phyloP scores from a whole-genome alignment of 2,888 invertebrate species.

The Stictocephala bisonia region DNA sequence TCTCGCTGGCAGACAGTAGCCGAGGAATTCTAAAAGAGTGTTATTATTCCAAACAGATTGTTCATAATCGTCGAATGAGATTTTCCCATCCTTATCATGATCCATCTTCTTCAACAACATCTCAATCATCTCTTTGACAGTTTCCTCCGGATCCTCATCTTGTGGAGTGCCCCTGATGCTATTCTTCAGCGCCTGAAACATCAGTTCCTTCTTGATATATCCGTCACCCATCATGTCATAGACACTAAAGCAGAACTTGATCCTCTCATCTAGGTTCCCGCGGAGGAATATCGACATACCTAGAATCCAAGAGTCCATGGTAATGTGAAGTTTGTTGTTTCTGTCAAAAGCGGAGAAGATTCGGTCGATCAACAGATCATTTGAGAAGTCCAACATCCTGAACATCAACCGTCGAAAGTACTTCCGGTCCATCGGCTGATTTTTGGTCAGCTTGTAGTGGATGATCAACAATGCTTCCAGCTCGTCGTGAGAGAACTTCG shows the following conservation, averaged over 20 bases:
- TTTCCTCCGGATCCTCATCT: constrained; percentile 42
- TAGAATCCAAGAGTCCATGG: constrained; percentile 40
- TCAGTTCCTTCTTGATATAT: constrained; percentile 33
- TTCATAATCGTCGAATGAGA: constrained; percentile 32
- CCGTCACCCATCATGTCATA: constrained; percentile 46
- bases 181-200: constrained; percentile 34
- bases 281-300: constrained; percentile 41
- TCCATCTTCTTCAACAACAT: constrained; percentile 43
- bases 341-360: constrained; percentile 43
- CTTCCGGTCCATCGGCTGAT: constrained; percentile 38
- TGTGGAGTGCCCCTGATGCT: background rate
- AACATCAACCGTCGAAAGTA: constrained; percentile 40
- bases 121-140: constrained; percentile 36
- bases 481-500: constrained; percentile 37
- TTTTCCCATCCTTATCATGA: constrained; percentile 33
- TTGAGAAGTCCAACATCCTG: constrained; percentile 17
- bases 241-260: constrained; percentile 39
- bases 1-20: constrained; percentile 35
- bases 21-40: constrained; percentile 26
- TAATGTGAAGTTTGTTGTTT: constrained; percentile 28
- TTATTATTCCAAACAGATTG: constrained; percentile 25
- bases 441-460: constrained; percentile 42
- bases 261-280: constrained; percentile 29
- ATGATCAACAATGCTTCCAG: constrained; percentile 40
- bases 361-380: constrained; percentile 41